Percentiles rank a stretch among this genome's conserved stretches.
Conservation (phyloP, 2,888 invertebrate genomes). For the Crocallis elinguaria region DNA sequence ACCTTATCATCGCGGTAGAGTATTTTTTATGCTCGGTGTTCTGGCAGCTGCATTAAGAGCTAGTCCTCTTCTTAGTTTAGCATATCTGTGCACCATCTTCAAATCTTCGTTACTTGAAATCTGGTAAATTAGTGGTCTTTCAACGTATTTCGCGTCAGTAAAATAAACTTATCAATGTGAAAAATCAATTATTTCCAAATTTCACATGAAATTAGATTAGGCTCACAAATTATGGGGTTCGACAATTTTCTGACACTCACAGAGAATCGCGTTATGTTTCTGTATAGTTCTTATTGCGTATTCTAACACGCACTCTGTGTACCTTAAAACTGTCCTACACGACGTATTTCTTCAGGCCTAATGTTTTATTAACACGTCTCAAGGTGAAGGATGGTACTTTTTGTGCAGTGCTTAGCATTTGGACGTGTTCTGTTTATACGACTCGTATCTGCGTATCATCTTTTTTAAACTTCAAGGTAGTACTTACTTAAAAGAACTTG, state of each 20-base stretch:
- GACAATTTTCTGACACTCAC: conserved; percentile 4
- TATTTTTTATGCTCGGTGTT: too few relatives aligned
- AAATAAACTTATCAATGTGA: neutral
- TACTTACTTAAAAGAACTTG: too few relatives aligned
- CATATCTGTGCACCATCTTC: too few relatives aligned
- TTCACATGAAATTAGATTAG: neutral
- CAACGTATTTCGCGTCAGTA: too few relatives aligned
- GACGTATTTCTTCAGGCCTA: conserved; percentile 23
- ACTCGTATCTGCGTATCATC: neutral
- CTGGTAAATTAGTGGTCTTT: too few relatives aligned
- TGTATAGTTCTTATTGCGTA: conserved; percentile 4
- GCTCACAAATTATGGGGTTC: neutral
- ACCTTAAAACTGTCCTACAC: conserved; percentile 19
- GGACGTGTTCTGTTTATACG: neutral
- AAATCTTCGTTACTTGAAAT: too few relatives aligned
- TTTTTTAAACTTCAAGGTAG: too few relatives aligned
- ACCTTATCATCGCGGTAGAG: too few relatives aligned
- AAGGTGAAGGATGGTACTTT: conserved; percentile 25
- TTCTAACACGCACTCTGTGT: conserved; percentile 18
- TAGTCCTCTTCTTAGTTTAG: too few relatives aligned
- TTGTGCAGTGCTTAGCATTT: conserved; percentile 15
- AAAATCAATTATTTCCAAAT: neutral
- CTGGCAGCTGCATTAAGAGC: too few relatives aligned
- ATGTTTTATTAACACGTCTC: conserved; percentile 34
- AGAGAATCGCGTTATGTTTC: conserved; percentile 14